Evolutionary conservation across 2,113 vertebrate genomes (phyloP), one percentile per base, ranked within the genome.

Genomic region (Heteronetta atricapilla): DNA sequence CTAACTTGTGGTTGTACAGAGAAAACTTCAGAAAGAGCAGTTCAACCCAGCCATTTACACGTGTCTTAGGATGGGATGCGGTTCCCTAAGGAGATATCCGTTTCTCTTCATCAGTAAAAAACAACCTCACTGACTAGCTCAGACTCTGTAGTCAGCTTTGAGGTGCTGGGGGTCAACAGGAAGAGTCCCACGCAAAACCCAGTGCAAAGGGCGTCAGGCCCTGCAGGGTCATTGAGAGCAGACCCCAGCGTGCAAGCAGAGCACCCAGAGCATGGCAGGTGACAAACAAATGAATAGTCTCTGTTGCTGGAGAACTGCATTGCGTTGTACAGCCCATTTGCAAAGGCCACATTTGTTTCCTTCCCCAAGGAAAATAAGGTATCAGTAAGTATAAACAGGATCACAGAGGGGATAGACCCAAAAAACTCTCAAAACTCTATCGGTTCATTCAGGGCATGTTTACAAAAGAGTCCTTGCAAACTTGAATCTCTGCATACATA

Each of bases 11-110:
- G 42, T 63, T 72, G 56, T 56, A 48, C 70, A 93, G 82, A 89
- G 77, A 91, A 91, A 93, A 91, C 82, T 88, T 94, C 84, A 60
- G 92, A 87, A 75, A 91, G 82, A 53, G 74, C 58, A 89, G 78
- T 21, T 60, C 92, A 79, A 33, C 73, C 34, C 58, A 56, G 82
- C 58, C 64, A 33, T 56, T 89, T 60, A 79, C 58, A 85, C 53
- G 46, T 52, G 46, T 63, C 74, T 63, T 16, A 26, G 81, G 62
- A 46, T 34, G 28, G 66, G 84, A 87, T 52, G 66, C 38, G 29
- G 48, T 6, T 94, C 84, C 84, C 82, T 48, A 28, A 58, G 62
- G 87, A 87, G 38, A 15, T 72, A 33, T 94, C 93, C 46, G 3
- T 93, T 94, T 85, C 84, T 72, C 52, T 85, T 82, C 70, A 87